Conservation (phyloP, 1,140 invertebrate species). For the Campoletis sonorensis region DNA sequence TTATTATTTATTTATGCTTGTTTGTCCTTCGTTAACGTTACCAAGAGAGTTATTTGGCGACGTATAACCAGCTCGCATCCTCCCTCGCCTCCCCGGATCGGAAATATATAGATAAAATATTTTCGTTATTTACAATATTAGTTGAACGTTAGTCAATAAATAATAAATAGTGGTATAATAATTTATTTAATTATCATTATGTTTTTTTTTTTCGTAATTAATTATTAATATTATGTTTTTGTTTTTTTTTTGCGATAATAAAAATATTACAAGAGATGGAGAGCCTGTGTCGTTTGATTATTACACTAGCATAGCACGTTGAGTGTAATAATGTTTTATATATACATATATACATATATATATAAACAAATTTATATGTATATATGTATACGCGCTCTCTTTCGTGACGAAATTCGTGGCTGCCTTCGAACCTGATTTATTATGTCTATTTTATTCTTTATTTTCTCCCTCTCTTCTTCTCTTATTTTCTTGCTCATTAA, state of each 20-base stretch:
- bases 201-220: conserved; percentile 51
- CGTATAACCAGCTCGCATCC: conserved; percentile 47
- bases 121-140: conserved; percentile 78
- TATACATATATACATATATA: neutral
- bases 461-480: neutral
- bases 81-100: conserved; percentile 68
- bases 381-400: conserved; percentile 13
- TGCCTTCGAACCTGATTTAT: conserved; percentile 36
- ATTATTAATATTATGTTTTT: conserved; percentile 65
- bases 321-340: conserved; percentile 42
- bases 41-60: conserved; percentile 68
- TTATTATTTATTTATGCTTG: neutral
- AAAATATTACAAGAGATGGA: conserved; percentile 77
- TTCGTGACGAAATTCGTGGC: conserved; percentile 33
- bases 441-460: conserved; percentile 24
- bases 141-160: conserved; percentile 75
- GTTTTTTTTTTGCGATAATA: conserved; percentile 69
- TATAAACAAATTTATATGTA: no score
- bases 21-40: conserved; percentile 53
- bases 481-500: conserved; percentile 25
- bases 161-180: conserved; percentile 74
- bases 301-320: conserved; percentile 62
- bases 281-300: conserved; percentile 68
- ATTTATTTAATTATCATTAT: conserved; percentile 67
- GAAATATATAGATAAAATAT: conserved; percentile 77